Percentiles rank a stretch among this genome's conserved stretches.
Conservation (phyloP, 2,113 vertebrate genomes). For the Daubentonia madagascariensis region DNA sequence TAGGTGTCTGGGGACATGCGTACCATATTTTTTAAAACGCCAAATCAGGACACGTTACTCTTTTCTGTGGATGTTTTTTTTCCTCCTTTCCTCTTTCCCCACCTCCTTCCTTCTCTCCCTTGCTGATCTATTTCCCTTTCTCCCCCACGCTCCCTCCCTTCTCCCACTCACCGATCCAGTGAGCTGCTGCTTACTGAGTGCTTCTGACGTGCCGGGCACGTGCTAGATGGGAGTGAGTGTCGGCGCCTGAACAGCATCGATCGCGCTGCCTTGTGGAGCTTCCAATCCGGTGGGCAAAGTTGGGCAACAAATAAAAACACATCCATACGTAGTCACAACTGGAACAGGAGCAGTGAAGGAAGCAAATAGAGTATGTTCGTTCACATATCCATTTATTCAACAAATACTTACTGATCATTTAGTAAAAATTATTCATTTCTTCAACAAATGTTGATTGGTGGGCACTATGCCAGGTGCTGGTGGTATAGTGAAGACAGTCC, state of each 20-base stretch:
- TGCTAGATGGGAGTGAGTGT: neutral
- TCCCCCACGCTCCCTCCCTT: neutral
- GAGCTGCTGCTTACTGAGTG: neutral
- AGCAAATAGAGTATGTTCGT: neutral
- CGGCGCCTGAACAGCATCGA: neutral
- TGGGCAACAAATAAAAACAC: no score
- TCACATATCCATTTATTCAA: neutral
- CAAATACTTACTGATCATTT: neutral
- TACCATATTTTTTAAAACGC: neutral
- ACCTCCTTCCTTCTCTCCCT: neutral
- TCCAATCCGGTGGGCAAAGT: no score
- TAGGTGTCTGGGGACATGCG: neutral
- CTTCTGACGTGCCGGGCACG: accelerated
- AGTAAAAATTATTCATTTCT: neutral
- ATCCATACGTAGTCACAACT: accelerated
- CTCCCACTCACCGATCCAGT: neutral
- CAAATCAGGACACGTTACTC: neutral
- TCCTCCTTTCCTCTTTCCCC: neutral
- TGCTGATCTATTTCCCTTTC: neutral
- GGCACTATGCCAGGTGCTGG: neutral
- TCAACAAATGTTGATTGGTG: neutral
- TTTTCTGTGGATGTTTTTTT: neutral
- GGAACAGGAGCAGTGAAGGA: neutral
- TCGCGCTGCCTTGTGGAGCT: neutral
- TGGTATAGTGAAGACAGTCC: neutral